These are phyloP conservation scores for Lysiphlebus fabarum DNA, from an alignment of 1,140 invertebrate genomes.

Conservation along the genomic window DNA sequence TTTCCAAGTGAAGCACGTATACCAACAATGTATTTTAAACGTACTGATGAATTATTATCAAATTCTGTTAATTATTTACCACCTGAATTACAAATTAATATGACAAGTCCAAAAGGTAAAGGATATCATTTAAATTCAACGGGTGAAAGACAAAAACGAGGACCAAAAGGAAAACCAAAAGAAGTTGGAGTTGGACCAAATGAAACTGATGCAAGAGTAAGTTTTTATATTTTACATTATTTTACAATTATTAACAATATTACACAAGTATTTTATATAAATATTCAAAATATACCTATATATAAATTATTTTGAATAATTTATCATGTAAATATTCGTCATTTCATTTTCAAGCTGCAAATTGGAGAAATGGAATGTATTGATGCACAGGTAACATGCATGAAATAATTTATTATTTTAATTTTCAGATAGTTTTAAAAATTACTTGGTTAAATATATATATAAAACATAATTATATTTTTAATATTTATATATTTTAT, in stretches of 20 bases:
- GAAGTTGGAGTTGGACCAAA: slow-evolving; percentile 57
- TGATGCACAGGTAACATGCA: slow-evolving; percentile 61
- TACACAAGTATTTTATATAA: too few species aligned
- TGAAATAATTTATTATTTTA: not conserved
- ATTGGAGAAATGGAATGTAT: slow-evolving; percentile 61
- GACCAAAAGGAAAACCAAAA: slow-evolving; percentile 55
- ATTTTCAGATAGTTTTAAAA: not conserved
- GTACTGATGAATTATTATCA: slow-evolving; percentile 66
- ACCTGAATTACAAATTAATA: slow-evolving; percentile 62
- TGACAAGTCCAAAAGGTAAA: slow-evolving; percentile 56
- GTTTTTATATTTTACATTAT: slow-evolving; percentile 20
- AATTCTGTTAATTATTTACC: slow-evolving; percentile 72
- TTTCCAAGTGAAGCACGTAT: slow-evolving; percentile 80
- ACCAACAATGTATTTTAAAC: slow-evolving; percentile 81
- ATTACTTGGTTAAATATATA: not conserved
- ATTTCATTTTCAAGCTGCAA: slow-evolving; percentile 59
- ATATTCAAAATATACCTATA: too few species aligned
- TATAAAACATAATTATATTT: slow-evolving; percentile 1
- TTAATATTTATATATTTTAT: slow-evolving; percentile 18
- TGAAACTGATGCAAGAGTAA: slow-evolving; percentile 63
- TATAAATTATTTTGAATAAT: too few species aligned
- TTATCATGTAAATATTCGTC: slow-evolving; percentile 15
- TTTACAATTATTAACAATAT: slow-evolving; percentile 8
- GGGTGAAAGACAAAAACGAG: slow-evolving; percentile 45
- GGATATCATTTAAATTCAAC: slow-evolving; percentile 48